A percentile compares a stretch with the other conserved stretches of the same genome.
Evolutionary conservation across 2,113 vertebrate species (phyloP).

Genomic region (Microcebus jonahi): DNA sequence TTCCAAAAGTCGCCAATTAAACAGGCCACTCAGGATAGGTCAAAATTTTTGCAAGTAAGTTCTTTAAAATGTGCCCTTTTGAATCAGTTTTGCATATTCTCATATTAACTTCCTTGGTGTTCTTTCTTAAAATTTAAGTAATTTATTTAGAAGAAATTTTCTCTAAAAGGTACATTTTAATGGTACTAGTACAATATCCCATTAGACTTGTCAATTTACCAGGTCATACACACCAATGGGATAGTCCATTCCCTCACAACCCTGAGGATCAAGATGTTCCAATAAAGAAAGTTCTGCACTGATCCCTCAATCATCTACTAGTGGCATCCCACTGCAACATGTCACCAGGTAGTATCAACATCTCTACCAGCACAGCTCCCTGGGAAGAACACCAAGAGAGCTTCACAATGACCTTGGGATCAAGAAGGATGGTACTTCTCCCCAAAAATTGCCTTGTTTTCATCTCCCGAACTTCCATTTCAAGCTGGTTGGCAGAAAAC

Average conservation of each 20-base stretch:
- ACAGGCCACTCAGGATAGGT: not conserved
- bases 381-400: not conserved
- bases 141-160: not conserved
- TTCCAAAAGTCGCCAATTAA: not conserved
- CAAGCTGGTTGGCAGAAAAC: not conserved
- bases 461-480: slow-evolving; percentile 18
- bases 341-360: not conserved
- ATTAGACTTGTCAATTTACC: not conserved
- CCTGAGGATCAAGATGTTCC: not conserved
- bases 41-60: not conserved
- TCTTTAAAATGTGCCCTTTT: not conserved
- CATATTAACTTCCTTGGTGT: not conserved
- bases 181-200: not conserved
- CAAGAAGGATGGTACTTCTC: not conserved
- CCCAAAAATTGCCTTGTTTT: not conserved
- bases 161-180: not conserved
- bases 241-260: not conserved
- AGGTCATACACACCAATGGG: not conserved
- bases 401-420: not conserved
- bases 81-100: slow-evolving; percentile 7
- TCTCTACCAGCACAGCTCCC: not conserved
- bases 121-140: not conserved
- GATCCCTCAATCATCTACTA: not conserved
- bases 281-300: not conserved
- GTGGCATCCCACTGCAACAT: not conserved